Base-by-base conservation (phyloP, 2,888 invertebrate genomes). In the Mactromeris polynyma region DNA sequence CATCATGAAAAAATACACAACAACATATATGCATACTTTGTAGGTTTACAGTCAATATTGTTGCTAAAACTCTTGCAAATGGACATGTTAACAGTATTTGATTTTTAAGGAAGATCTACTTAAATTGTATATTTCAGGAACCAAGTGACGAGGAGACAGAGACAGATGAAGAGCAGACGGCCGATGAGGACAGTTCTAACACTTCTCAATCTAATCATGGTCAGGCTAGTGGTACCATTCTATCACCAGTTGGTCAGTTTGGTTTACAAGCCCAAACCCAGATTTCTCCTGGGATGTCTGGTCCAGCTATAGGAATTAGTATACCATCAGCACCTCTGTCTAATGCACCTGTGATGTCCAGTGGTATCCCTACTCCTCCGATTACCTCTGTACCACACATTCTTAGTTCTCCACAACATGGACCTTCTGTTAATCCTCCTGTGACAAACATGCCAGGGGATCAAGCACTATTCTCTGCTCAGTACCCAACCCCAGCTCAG, bases 121-220 rank as follows among this genome's bases (percentile, higher is more conserved):
- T n/a, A n/a, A n/a, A n/a, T n/a, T 17, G 19, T 21, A 73, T 73
- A n/a, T 73, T 87, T 26, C 88, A 92, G 81, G 93, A 92, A 40
- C 93, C 93, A 17, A 94, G 93, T 80, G 94, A 92, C 78, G 94
- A 94, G 38, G 93, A 91, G 36, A 90, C 91, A 46, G 92, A 91
- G 31, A 86, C 84, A 78, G 91, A 89, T 86, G 91, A 91, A 40
- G 91, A 89, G 77, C 81, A 86, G 26, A 85, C 46, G 21, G 80
- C 58, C 3, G 82, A 86, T n/a, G 51, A 69, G 31, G 81, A 81
- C 26, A 64, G 7, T 64, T 83, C 69, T 6, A 69, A 81, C 42
- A 26, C n/a, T 9, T 31, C 54, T 21, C 81, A 81, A 54, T 64
- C 58, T 26, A 64, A 64, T 26, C n/a, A 64, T 64, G 58, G 26